Base-by-base conservation (phyloP, 2,113 vertebrate genomes). In the Fulmarus glacialis region DNA sequence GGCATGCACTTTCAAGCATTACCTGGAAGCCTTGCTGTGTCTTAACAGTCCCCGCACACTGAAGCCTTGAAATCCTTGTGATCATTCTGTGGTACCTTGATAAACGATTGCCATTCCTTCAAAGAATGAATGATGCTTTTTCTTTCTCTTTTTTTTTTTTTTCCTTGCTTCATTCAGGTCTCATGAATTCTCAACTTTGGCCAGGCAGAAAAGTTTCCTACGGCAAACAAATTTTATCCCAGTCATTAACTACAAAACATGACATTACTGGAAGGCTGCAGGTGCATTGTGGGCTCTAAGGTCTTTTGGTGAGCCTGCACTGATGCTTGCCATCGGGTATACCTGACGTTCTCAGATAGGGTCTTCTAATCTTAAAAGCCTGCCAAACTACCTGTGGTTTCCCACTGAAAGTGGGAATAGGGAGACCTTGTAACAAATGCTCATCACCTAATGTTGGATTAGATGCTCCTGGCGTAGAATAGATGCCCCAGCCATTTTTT, bases 281-380 rank as follows among this genome's bases (percentile, higher is more conserved):
- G 45, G 21, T 85, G 38, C 3, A 1, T 19, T 81, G 17, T 0
- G 0, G 52, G 11, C 19, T 67, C 21, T 72, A 40, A 85, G 55
- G 5, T 48, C 19, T 75, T 68, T 62, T 53, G 70, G 24, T 84
- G 55, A 71, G 14, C 64, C 24, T 90, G 20, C 6, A 11, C 32
- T 66, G 42, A 15, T 66, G 42, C n/a, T 82, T 81, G 40, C 36
- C 36, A n/a, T 64, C 59, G 60, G 34, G 15, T 60, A 18, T 5
- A n/a, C 20, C 20, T 62, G 55, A 19, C 2, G 0, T 38, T 87
- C 73, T 77, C 63, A 84, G 27, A 11, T n/a, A 55, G 48, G 12
- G 14, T 38, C 26, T 68, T 73, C 45, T 42, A n/a, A 42, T 81
- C 53, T 70, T 83, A 53, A 84, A 84, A 12, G 3, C 26, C 18